These are phyloP conservation scores for Cyprinus carpio DNA, from an alignment of 2,113 vertebrate species.

Conservation along the genomic window DNA sequence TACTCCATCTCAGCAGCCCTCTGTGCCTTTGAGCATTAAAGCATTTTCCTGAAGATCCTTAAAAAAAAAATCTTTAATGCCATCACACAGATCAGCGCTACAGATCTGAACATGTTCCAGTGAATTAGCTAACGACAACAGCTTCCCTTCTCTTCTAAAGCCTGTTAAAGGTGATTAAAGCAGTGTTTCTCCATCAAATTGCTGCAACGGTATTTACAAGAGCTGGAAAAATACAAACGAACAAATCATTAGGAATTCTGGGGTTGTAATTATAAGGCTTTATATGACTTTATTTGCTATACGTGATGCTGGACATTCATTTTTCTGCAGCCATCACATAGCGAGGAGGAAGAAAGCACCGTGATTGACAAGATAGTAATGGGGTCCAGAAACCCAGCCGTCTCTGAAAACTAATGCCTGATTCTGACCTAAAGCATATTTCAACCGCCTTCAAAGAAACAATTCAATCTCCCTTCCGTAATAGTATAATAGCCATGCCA, in stretches of 20 bases:
- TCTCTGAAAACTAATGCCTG: constrained; percentile 1
- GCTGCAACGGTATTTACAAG: not conserved
- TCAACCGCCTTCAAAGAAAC: not conserved
- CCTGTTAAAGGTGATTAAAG: constrained; percentile 37
- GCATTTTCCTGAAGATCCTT: constrained; percentile 67
- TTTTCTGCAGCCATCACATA: not conserved
- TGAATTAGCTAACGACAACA: constrained; percentile 74
- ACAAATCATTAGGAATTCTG: not conserved
- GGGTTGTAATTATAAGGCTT: not conserved
- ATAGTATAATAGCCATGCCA: not conserved
- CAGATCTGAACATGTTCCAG: constrained; percentile 75
- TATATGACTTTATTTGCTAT: not conserved
- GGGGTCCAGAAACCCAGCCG: constrained; percentile 28
- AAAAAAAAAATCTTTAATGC: constrained; percentile 75
- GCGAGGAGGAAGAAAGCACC: not conserved
- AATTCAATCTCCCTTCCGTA: constrained; percentile 11
- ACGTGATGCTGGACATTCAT: not conserved
- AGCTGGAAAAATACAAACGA: not conserved
- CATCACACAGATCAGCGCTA: constrained; percentile 73
- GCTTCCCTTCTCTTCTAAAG: constrained; percentile 63
- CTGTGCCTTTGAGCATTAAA: constrained; percentile 49
- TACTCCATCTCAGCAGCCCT: constrained; percentile 48
- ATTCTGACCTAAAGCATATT: constrained; percentile 3
- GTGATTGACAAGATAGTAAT: constrained; percentile 41
- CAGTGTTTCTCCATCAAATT: constrained; percentile 18